Conservation (phyloP, 1,140 invertebrate species). For the Tachypleus tridentatus region DNA sequence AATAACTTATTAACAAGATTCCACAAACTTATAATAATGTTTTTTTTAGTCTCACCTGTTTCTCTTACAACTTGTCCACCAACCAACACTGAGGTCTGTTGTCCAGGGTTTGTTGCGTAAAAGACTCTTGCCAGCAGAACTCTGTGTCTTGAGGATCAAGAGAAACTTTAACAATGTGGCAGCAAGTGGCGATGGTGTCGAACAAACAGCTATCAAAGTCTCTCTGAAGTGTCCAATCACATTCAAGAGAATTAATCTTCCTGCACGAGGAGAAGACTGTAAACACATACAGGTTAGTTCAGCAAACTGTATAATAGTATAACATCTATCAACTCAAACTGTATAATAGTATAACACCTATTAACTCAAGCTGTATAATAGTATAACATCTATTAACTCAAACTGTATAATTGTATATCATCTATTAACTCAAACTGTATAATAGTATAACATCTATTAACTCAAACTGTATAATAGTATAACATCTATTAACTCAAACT, state of each 20-base stretch:
- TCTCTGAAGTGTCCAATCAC: conserved; percentile 92
- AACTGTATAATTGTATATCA: too few species aligned
- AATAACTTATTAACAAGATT: too few species aligned
- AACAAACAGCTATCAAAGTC: conserved; percentile 78
- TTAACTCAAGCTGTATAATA: too few species aligned
- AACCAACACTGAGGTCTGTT: conserved; percentile 82
- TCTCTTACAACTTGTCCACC: conserved; percentile 84
- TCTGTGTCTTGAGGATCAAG: conserved; percentile 89
- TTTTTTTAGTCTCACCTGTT: conserved; percentile 90
- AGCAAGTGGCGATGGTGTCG: conserved; percentile 47
- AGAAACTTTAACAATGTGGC: conserved; percentile 77
- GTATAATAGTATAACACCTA: too few species aligned
- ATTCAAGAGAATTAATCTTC: conserved; percentile 81
- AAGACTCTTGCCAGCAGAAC: conserved; percentile 73
- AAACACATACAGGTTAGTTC: conserved; percentile 75
- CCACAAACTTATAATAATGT: too few species aligned
- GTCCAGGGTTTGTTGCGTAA: conserved; percentile 79
- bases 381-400: too few species aligned
- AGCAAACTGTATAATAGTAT: too few species aligned
- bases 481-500: too few species aligned
- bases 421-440: too few species aligned
- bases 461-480: too few species aligned
- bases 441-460: too few species aligned
- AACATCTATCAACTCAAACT: too few species aligned
- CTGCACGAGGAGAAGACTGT: conserved; percentile 85